These are phyloP conservation scores for Lacanobia wlatinum DNA, from an alignment of 2,888 invertebrate species.

Conservation along the genomic window DNA sequence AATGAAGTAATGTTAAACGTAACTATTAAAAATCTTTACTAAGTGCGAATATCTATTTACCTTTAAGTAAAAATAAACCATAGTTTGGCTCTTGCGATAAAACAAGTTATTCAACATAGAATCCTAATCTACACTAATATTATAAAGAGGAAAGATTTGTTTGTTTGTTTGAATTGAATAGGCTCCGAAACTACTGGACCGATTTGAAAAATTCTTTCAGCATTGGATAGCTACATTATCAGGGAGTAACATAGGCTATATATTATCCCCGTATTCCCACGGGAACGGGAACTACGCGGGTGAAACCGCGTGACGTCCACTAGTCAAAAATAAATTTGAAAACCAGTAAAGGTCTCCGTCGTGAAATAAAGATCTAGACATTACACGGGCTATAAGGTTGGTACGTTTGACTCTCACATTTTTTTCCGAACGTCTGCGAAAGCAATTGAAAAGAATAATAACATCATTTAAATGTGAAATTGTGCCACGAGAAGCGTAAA, in stretches of 20 bases:
- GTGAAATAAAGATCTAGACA: neutral
- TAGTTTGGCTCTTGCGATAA: neutral
- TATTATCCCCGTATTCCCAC: too few relatives aligned
- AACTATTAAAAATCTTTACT: neutral
- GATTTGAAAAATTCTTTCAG: too few relatives aligned
- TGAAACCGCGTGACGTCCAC: too few relatives aligned
- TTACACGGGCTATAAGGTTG: slow-evolving; percentile 2
- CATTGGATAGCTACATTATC: too few relatives aligned
- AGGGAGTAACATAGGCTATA: too few relatives aligned
- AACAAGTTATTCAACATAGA: neutral
- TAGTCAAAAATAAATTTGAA: neutral
- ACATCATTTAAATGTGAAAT: slow-evolving; percentile 69
- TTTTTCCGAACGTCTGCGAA: slow-evolving; percentile 49
- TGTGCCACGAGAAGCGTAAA: slow-evolving; percentile 62
- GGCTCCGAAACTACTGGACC: too few relatives aligned
- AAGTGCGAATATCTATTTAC: neutral
- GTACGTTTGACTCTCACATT: neutral
- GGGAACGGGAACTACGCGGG: too few relatives aligned
- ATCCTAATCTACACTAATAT: too few relatives aligned
- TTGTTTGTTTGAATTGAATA: too few relatives aligned
- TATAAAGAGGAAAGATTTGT: too few relatives aligned
- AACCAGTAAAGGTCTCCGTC: neutral
- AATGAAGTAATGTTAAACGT: neutral
- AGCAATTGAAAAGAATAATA: slow-evolving; percentile 66
- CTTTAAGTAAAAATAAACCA: neutral